Percentiles rank a stretch among this genome's conserved stretches.
Conservation (phyloP, 2,888 invertebrate genomes). For the Macropis europaea region DNA sequence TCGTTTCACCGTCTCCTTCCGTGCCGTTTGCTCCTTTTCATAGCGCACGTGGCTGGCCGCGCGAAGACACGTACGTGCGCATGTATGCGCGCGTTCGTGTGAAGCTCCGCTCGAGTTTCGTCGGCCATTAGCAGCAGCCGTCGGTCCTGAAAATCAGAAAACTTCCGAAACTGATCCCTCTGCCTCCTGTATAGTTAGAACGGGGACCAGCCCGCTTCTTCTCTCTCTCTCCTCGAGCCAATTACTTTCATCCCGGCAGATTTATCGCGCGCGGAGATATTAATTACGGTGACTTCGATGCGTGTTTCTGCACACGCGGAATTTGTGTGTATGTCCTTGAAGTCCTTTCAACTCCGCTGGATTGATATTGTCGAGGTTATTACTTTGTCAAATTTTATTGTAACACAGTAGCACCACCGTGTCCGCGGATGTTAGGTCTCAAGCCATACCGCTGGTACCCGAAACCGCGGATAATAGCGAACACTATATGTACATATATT, state of each 20-base stretch:
- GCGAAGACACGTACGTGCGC: not conserved
- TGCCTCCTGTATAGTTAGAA: too few relatives aligned
- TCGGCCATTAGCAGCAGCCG: slow-evolving; percentile 65
- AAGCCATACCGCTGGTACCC: too few relatives aligned
- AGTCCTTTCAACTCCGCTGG: too few relatives aligned
- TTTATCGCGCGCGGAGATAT: slow-evolving; percentile 44
- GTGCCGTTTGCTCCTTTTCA: not conserved
- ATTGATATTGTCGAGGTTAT: too few relatives aligned
- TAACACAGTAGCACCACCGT: too few relatives aligned
- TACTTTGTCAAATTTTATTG: too few relatives aligned
- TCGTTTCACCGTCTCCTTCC: not conserved
- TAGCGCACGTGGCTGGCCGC: slow-evolving; percentile 17
- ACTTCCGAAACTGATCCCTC: slow-evolving; percentile 64
- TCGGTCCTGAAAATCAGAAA: slow-evolving; percentile 67
- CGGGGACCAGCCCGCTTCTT: slow-evolving; percentile 17
- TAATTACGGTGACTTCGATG: slow-evolving; percentile 28
- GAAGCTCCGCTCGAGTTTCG: slow-evolving; percentile 43
- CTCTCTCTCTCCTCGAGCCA: slow-evolving; percentile 9
- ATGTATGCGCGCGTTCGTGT: slow-evolving; percentile 1
- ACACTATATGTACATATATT: too few relatives aligned
- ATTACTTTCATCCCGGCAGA: slow-evolving; percentile 23
- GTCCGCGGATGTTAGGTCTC: too few relatives aligned
- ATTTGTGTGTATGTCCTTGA: too few relatives aligned
- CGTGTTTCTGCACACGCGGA: too few relatives aligned
- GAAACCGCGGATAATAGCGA: too few relatives aligned